These are phyloP conservation scores for Sphaerophoria rueppellii DNA, from an alignment of 2,888 invertebrate genomes.

Conservation along the genomic window DNA sequence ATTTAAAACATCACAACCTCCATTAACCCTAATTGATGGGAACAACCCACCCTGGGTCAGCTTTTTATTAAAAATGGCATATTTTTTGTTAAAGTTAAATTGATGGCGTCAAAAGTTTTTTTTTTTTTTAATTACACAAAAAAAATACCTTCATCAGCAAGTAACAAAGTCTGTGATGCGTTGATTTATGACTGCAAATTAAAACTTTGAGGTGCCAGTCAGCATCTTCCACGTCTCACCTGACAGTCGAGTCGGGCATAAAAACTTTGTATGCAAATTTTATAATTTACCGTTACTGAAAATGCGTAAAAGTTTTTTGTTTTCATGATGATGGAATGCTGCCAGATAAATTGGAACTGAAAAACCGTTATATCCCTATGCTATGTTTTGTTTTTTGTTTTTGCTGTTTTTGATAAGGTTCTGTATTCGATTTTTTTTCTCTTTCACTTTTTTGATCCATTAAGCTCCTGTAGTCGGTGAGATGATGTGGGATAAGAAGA, in stretches of 20 bases:
- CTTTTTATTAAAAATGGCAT: background rate
- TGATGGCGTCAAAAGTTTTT: slow-evolving; percentile 4
- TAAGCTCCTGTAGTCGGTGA: slow-evolving; percentile 31
- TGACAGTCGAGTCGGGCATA: slow-evolving; percentile 2
- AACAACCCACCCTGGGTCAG: background rate
- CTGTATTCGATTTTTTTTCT: background rate
- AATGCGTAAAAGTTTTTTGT: slow-evolving; percentile 18
- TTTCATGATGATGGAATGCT: slow-evolving; percentile 3
- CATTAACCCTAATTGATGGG: too few relatives aligned
- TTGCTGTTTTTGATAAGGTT: background rate
- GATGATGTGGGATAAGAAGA: slow-evolving; percentile 6
- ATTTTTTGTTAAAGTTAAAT: background rate
- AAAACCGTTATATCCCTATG: background rate
- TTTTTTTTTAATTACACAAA: slow-evolving; percentile 9
- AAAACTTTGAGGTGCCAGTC: background rate
- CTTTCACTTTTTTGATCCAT: slow-evolving; percentile 31
- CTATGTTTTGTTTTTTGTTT: background rate
- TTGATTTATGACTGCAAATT: slow-evolving; percentile 22
- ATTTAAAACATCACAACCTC: too few relatives aligned
- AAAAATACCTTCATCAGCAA: background rate
- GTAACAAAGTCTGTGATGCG: slow-evolving; percentile 2
- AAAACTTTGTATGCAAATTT: slow-evolving; percentile 23
- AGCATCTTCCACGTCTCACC: background rate
- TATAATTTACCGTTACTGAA: background rate
- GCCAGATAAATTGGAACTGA: slow-evolving; percentile 29